A percentile compares a stretch with the other conserved stretches of the same genome.
Conservation (phyloP, 2,888 invertebrate genomes). For the Tethea ocularis region DNA sequence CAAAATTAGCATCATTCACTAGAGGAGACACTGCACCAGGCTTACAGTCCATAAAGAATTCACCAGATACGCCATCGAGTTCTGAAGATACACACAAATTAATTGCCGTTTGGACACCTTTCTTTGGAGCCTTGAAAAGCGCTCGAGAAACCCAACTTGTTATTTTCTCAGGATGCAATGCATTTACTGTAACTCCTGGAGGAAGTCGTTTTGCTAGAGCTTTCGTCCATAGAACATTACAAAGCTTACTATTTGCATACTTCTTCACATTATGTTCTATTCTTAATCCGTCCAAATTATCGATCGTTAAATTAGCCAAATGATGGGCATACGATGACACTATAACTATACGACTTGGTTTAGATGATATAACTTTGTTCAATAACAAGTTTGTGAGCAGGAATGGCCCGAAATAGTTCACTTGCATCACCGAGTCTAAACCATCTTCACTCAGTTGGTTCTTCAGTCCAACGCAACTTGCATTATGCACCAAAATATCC, state of each 20-base stretch:
- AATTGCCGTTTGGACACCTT: constrained; percentile 91
- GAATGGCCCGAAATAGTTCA: constrained; percentile 89
- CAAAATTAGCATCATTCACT: constrained; percentile 86
- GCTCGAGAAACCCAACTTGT: constrained; percentile 77
- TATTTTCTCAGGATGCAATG: constrained; percentile 89
- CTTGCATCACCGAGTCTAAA: constrained; percentile 85
- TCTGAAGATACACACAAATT: constrained; percentile 89
- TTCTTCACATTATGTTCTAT: constrained; percentile 62
- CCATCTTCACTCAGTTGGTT: constrained; percentile 82
- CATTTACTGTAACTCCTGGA: constrained; percentile 88
- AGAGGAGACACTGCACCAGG: constrained; percentile 77
- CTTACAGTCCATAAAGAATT: constrained; percentile 91
- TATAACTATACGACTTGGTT: constrained; percentile 70
- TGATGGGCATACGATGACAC: constrained; percentile 66
- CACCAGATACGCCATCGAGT: constrained; percentile 86
- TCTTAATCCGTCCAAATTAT: constrained; percentile 39
- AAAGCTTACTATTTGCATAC: constrained; percentile 71
- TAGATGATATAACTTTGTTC: constrained; percentile 66
- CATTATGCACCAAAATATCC: constrained; percentile 86
- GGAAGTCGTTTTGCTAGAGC: constrained; percentile 66
- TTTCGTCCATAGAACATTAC: constrained; percentile 66
- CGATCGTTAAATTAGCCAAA: constrained; percentile 73
- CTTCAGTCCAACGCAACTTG: constrained; percentile 73
- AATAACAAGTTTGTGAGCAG: constrained; percentile 87
- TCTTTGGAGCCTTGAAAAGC: constrained; percentile 87